These are phyloP conservation scores for Meghimatium bilineatum DNA, from an alignment of 2,888 invertebrate species.

Conservation along the genomic window DNA sequence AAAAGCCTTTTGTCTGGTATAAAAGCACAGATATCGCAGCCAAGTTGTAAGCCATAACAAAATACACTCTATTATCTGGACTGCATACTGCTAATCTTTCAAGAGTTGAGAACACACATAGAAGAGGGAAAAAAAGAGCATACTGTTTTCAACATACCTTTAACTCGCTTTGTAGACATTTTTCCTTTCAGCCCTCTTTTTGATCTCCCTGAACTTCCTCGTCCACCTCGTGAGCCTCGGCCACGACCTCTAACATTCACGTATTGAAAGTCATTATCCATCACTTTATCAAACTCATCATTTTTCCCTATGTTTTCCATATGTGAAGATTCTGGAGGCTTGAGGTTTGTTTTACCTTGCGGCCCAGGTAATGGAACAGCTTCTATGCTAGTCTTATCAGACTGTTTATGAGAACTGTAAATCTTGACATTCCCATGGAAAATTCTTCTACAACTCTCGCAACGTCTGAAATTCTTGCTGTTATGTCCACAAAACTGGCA, in stretches of 20 bases:
- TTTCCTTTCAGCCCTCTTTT: neutral
- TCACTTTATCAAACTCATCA: neutral
- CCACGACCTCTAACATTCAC: neutral
- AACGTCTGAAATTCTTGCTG: conserved; percentile 87
- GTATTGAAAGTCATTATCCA: neutral
- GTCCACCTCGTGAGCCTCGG: neutral
- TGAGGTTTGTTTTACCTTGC: neutral
- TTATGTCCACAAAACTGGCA: conserved; percentile 89
- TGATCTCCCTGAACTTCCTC: neutral
- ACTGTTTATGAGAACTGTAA: conserved; percentile 39
- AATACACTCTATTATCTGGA: too few species aligned
- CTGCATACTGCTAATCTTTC: too few species aligned
- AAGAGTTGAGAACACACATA: too few species aligned
- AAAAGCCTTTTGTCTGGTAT: too few species aligned
- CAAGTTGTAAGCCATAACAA: too few species aligned
- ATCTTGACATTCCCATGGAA: conserved; percentile 66
- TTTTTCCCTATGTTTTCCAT: neutral
- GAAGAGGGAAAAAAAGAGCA: too few species aligned
- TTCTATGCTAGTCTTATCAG: neutral
- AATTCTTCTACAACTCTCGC: conserved; percentile 82
- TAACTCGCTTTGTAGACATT: neutral
- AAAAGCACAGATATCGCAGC: too few species aligned
- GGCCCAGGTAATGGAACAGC: neutral
- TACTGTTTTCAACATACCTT: neutral
- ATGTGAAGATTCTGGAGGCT: neutral